phyloP scores from a whole-genome alignment of 2,113 vertebrate species.

The Callionymus lyra region DNA sequence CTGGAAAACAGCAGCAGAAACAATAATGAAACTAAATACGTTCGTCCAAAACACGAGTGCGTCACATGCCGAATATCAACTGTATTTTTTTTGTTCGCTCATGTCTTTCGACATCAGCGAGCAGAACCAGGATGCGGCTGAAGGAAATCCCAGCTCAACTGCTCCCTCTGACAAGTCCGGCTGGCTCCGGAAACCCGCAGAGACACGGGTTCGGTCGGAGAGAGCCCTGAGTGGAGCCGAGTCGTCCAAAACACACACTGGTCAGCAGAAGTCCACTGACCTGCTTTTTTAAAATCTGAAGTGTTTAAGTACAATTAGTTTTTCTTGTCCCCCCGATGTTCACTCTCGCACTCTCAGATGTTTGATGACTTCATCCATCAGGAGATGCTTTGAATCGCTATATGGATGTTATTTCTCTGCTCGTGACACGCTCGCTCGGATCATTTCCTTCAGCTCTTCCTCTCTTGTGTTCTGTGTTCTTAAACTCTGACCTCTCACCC shows the following conservation, averaged over 20 bases:
- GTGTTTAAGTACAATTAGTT: too few species aligned
- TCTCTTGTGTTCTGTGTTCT: constrained; percentile 39
- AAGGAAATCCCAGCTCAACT: constrained; percentile 58
- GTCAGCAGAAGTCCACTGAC: constrained; percentile 12
- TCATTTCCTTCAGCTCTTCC: constrained; percentile 32
- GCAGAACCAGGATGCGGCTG: constrained; percentile 48
- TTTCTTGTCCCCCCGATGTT: too few species aligned
- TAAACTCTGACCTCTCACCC: constrained; percentile 13
- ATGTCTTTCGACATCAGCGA: constrained; percentile 1
- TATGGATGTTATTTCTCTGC: not conserved
- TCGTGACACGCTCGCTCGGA: constrained; percentile 6
- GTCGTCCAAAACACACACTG: constrained; percentile 13
- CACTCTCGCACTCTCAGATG: not conserved
- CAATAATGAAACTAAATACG: too few species aligned
- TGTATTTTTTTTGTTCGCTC: too few species aligned
- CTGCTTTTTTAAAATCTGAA: constrained; percentile 2
- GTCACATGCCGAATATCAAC: too few species aligned
- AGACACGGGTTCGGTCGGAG: constrained; percentile 8
- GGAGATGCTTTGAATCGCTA: not conserved
- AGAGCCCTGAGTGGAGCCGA: constrained; percentile 1
- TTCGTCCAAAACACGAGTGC: too few species aligned
- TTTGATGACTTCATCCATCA: not conserved
- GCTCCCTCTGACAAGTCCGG: constrained; percentile 22
- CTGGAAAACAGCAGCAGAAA: too few species aligned
- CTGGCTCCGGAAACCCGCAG: constrained; percentile 31